Evolutionary conservation across 2,797 vertebrate genomes (phyloP), one percentile per base, ranked within the genome.

Genomic region (Cottoperca gobio): DNA sequence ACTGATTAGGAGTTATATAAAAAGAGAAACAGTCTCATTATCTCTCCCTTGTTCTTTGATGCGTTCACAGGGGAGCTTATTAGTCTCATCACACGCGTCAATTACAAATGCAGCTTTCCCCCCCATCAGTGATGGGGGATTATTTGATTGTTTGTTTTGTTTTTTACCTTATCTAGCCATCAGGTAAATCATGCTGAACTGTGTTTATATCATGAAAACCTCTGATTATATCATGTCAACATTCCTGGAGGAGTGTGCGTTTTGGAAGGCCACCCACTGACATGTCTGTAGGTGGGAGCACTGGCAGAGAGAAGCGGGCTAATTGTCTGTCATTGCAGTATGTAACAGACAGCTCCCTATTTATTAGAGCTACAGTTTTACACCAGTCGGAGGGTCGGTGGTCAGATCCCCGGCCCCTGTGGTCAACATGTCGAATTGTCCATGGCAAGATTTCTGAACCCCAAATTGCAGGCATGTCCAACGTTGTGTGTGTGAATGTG

Each of bases 11-110:
- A 86, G 88, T 89, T 92, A 74, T 78, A 81, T 79, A 89, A 90
- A 83, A 86, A 83, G 68, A 86, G 70, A 90, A 82, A 90, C 69
- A 81, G 53, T 88, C 91, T 93, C 86, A 94, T 93, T 92, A 92
- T 88, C 85, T 83, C 83, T 73, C 73, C 48, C 73, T 91, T 89
- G 88, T 92, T 92, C 86, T 92, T 91, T 92, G 91, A 93, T 93
- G 91, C 90, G 73, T 88, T 92, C 92, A 90, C 92, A 88, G 79
- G 93, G 91, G 92, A 94, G 90, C 93, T 92, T 88, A 92, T 94
- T 93, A 93, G 93, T 83, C 76, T 87, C 86, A 92, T 91, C 87
- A 91, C 86, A 89, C 28, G 54, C 45, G 79, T 90, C 90, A 92
- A 87, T 93, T 92, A 88, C 70, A 82, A 73, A 91, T 91, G 79